phyloP scores from a whole-genome alignment of 2,888 invertebrate genomes.

The Amphiduros pacificus region DNA sequence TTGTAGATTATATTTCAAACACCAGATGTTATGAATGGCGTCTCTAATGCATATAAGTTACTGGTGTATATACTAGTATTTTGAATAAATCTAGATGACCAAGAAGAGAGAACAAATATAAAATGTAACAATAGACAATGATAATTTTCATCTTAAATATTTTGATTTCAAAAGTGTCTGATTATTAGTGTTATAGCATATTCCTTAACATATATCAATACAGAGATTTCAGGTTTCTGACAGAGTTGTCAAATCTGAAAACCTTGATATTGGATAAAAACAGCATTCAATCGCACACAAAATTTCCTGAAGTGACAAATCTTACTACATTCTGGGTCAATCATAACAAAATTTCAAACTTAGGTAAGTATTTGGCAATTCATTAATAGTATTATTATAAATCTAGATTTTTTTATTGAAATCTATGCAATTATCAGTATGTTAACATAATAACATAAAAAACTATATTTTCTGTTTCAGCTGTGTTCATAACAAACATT shows the following conservation, averaged over 20 bases:
- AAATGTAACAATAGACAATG: too few relatives aligned
- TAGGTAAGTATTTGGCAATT: slow-evolving; percentile 72
- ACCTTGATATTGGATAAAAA: slow-evolving; percentile 83
- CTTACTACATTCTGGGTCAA: slow-evolving; percentile 76
- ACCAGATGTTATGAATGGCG: too few relatives aligned
- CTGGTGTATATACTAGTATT: too few relatives aligned
- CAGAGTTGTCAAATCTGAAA: slow-evolving; percentile 73
- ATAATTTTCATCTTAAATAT: too few relatives aligned
- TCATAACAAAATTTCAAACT: slow-evolving; percentile 65
- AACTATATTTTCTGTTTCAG: slow-evolving; percentile 31
- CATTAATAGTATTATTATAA: background rate
- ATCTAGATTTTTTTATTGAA: background rate
- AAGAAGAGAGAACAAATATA: too few relatives aligned
- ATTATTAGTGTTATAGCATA: too few relatives aligned
- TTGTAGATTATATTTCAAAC: too few relatives aligned
- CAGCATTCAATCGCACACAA: slow-evolving; percentile 70
- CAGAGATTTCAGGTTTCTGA: slow-evolving; percentile 75
- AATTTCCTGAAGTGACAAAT: slow-evolving; percentile 71
- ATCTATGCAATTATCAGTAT: background rate
- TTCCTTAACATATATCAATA: too few relatives aligned
- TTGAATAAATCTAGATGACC: too few relatives aligned
- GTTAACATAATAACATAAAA: background rate
- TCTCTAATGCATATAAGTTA: too few relatives aligned
- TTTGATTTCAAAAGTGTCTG: too few relatives aligned
- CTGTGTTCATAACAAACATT: slow-evolving; percentile 46